Evolutionary conservation across 2,113 vertebrate genomes (phyloP).

Genomic region (Phocoena phocoena): DNA sequence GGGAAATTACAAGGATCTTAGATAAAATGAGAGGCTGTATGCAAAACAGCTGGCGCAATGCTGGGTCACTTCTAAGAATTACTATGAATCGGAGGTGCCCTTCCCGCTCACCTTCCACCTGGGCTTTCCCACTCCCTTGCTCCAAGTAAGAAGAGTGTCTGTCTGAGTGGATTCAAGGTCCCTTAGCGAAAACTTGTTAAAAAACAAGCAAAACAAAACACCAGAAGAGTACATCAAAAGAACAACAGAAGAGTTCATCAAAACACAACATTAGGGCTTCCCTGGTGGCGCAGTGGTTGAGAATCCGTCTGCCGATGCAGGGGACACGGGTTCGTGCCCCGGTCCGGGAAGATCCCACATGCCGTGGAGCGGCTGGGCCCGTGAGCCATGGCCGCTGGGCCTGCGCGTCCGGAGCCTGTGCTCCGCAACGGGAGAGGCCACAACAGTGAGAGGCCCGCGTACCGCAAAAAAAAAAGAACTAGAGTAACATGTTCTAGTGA

Average conservation of each 20-base stretch:
- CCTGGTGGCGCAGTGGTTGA: no score
- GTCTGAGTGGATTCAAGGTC: background rate
- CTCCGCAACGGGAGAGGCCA: no score
- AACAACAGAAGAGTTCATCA: background rate
- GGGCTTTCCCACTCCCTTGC: background rate
- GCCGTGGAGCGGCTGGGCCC: no score
- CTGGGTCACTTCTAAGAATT: background rate
- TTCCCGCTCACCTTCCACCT: background rate
- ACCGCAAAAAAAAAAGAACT: background rate
- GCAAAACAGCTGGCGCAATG: background rate
- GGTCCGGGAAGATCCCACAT: no score
- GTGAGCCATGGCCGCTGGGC: no score
- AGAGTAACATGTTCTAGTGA: no score
- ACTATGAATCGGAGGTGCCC: background rate
- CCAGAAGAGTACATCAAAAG: background rate
- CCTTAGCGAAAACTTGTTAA: constrained; percentile 11
- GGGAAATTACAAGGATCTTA: background rate
- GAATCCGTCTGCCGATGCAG: no score
- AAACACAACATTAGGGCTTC: background rate
- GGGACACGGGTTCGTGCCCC: no score
- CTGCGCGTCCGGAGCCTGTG: no score
- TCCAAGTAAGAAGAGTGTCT: constrained; percentile 25
- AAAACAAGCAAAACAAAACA: background rate
- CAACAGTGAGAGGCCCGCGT: no score
- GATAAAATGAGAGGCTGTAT: background rate